Evolutionary conservation across 2,113 vertebrate species (phyloP).

Genomic region (Etheostoma cragini): DNA sequence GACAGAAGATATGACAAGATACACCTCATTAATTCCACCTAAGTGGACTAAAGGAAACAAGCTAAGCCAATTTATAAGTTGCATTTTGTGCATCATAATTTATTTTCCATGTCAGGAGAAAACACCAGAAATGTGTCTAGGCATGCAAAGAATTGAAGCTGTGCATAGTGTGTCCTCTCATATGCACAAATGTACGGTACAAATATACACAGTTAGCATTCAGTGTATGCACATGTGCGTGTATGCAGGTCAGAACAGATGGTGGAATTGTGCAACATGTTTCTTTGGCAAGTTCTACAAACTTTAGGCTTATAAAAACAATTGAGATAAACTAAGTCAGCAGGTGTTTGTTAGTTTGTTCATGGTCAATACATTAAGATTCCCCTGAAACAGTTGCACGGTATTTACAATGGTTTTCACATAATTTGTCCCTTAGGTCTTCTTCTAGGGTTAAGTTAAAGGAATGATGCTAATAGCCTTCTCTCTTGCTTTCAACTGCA

Average conservation of each 20-base stretch:
- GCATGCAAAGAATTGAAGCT: constrained; percentile 11
- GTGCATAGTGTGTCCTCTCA: constrained; percentile 2
- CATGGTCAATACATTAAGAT: not conserved
- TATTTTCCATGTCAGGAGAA: constrained; percentile 8
- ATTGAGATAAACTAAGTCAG: constrained; percentile 14
- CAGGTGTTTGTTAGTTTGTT: not conserved
- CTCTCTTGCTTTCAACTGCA: constrained; percentile 8
- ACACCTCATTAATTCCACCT: not conserved
- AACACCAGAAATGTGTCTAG: not conserved
- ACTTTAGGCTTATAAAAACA: not conserved
- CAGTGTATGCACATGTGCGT: constrained; percentile 19
- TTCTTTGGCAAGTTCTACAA: not conserved
- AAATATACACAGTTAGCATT: constrained; percentile 36
- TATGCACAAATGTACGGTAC: not conserved
- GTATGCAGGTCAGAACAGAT: constrained; percentile 57
- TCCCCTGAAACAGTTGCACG: not conserved
- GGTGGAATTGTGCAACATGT: constrained; percentile 14
- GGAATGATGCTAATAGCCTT: not conserved
- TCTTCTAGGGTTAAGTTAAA: constrained; percentile 1
- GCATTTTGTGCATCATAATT: not conserved
- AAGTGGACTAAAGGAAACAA: not conserved
- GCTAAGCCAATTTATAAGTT: not conserved
- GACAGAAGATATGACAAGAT: not conserved
- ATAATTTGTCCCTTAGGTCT: not conserved
- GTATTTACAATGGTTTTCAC: not conserved